Percentiles rank a stretch among this genome's conserved stretches.
These are phyloP conservation scores for Callorhinus ursinus DNA, from an alignment of 2,113 vertebrate genomes.

Conservation along the genomic window DNA sequence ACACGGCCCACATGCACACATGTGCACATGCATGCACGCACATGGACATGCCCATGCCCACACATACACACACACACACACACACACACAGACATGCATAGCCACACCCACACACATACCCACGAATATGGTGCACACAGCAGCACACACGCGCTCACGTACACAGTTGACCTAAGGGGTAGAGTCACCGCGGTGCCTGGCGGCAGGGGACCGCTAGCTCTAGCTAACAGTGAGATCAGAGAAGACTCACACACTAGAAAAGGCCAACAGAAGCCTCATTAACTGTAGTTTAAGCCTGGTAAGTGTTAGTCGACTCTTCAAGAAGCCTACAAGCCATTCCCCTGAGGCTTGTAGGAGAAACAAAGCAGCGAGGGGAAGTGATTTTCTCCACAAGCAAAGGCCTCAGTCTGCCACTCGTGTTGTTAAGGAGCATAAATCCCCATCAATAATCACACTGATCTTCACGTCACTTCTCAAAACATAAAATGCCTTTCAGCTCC, in stretches of 20 bases:
- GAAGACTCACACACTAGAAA: conserved; percentile 41
- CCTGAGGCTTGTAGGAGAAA: conserved; percentile 33
- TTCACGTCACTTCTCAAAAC: conserved; percentile 40
- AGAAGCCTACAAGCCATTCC: conserved; percentile 61
- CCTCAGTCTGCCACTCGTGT: neutral
- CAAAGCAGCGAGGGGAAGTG: conserved; percentile 3
- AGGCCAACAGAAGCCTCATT: neutral
- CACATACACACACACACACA: neutral
- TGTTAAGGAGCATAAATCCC: neutral
- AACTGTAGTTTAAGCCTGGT: neutral
- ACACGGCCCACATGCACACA: too few species aligned
- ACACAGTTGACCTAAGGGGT: neutral
- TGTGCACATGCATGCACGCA: too few species aligned
- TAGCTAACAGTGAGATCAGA: neutral
- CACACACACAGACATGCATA: neutral
- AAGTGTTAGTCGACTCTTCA: neutral
- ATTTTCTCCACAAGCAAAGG: conserved; percentile 25
- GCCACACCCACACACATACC: neutral
- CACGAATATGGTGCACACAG: neutral
- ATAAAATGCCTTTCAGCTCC: conserved; percentile 37
- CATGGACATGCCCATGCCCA: neutral
- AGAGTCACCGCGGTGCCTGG: neutral
- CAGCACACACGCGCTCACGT: neutral
- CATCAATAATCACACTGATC: conserved; percentile 4
- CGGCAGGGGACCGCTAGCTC: conserved; percentile 36